A percentile compares a stretch with the other conserved stretches of the same genome.
These are phyloP conservation scores for Caligus rogercresseyi DNA, from an alignment of 1,140 invertebrate genomes.

Conservation along the genomic window DNA sequence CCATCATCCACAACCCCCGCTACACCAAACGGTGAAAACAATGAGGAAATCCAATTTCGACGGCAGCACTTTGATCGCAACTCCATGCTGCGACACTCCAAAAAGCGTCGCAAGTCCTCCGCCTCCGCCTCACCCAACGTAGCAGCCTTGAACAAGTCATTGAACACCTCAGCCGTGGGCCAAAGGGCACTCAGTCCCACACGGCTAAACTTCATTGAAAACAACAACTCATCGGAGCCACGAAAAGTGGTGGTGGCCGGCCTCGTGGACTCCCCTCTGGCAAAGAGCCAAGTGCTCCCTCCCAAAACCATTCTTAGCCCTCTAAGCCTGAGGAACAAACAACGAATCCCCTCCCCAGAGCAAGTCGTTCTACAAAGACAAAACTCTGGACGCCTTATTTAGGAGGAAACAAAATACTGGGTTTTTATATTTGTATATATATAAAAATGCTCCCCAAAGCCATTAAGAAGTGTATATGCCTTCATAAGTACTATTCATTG, in stretches of 20 bases:
- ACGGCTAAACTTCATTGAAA: background rate
- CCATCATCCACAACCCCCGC: background rate
- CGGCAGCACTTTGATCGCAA: slow-evolving; percentile 17
- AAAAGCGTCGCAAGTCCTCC: slow-evolving; percentile 15
- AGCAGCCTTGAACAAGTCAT: background rate
- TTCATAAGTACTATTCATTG: no score
- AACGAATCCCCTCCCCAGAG: no score
- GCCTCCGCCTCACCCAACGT: background rate
- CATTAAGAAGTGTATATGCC: no score
- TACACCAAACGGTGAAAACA: background rate
- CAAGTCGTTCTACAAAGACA: no score
- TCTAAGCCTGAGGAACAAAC: no score
- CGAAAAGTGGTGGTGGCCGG: background rate
- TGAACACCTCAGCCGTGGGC: no score
- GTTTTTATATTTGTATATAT: no score
- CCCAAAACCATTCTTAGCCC: background rate
- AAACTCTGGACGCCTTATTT: background rate
- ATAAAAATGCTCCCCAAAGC: no score
- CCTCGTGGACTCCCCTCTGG: background rate
- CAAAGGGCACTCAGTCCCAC: no score
- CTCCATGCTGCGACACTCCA: slow-evolving; percentile 15
- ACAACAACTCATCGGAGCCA: background rate
- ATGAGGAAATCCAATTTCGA: slow-evolving; percentile 4
- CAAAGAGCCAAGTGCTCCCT: background rate
- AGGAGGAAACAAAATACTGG: no score